A percentile compares a stretch with the other conserved stretches of the same genome.
Conservation (phyloP, 2,888 invertebrate genomes). For the Drosophila demipolita region DNA sequence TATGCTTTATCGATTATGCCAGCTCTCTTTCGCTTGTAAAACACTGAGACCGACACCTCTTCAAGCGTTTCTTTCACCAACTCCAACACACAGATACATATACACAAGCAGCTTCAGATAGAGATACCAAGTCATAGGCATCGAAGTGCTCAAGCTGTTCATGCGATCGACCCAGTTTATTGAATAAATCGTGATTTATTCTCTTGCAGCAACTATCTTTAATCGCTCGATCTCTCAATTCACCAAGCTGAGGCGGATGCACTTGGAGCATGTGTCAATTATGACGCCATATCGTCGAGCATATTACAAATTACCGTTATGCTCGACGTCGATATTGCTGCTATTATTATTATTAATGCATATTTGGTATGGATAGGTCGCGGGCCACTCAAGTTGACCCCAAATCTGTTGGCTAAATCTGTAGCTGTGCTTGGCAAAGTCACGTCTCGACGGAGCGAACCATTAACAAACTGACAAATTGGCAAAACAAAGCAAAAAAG, state of each 20-base stretch:
- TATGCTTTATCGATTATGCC: conserved; percentile 42
- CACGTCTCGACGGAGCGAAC: conserved; percentile 52
- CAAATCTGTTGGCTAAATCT: conserved; percentile 49
- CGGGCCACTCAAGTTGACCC: conserved; percentile 35
- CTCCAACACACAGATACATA: neutral
- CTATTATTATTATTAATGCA: conserved; percentile 49
- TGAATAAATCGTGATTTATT: conserved; percentile 56
- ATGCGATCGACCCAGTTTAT: conserved; percentile 51
- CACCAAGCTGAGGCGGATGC: conserved; percentile 69
- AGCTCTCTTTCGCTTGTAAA: conserved; percentile 27
- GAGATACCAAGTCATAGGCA: conserved; percentile 6
- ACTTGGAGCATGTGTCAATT: conserved; percentile 75
- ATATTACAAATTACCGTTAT: conserved; percentile 56
- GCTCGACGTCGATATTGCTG: conserved; percentile 45
- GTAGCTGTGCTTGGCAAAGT: conserved; percentile 42
- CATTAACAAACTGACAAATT: conserved; percentile 64
- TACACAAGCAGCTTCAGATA: conserved; percentile 1
- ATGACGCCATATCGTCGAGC: conserved; percentile 67
- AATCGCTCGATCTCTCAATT: conserved; percentile 21
- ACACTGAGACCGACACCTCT: conserved; percentile 40
- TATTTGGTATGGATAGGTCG: conserved; percentile 53
- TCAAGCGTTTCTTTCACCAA: conserved; percentile 46
- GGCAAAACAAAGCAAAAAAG: conserved; percentile 51
- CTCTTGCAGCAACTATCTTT: conserved; percentile 19
- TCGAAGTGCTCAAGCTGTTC: conserved; percentile 23